phyloP scores from a whole-genome alignment of 2,797 vertebrate species.

The Pelodytes ibericus region DNA sequence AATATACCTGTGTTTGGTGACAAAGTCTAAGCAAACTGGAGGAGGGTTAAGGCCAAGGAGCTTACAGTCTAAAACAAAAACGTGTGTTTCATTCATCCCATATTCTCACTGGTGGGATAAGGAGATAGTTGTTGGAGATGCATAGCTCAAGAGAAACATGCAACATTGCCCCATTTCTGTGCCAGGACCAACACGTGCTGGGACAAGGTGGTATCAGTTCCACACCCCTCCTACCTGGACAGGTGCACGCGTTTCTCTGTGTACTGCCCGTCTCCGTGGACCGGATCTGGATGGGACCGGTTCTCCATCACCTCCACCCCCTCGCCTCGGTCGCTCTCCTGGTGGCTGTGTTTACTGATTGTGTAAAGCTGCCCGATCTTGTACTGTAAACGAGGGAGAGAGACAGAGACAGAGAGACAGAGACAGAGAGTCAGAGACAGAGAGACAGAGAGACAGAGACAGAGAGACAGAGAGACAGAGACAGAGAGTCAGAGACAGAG shows the following conservation, averaged over 20 bases:
- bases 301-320: constrained; percentile 74
- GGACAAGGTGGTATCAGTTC: too few species aligned
- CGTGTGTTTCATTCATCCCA: too few species aligned
- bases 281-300: constrained; percentile 68
- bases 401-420: constrained; percentile 1
- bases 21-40: too few species aligned
- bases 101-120: too few species aligned
- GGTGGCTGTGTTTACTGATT: constrained; percentile 77
- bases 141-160: too few species aligned
- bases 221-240: constrained; percentile 73
- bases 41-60: too few species aligned
- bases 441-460: background rate
- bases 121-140: too few species aligned
- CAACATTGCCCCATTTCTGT: too few species aligned
- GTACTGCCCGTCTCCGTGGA: constrained; percentile 70
- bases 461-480: background rate
- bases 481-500: too few species aligned
- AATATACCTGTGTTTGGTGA: too few species aligned
- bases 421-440: background rate
- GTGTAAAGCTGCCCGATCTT: constrained; percentile 75
- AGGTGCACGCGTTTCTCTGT: constrained; percentile 74
- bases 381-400: constrained; percentile 62
- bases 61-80: too few species aligned
- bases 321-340: constrained; percentile 75
- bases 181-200: too few species aligned